Percentiles rank a stretch among this genome's conserved stretches.
Conservation (phyloP, 2,797 vertebrate species). For the Chelon auratus region DNA sequence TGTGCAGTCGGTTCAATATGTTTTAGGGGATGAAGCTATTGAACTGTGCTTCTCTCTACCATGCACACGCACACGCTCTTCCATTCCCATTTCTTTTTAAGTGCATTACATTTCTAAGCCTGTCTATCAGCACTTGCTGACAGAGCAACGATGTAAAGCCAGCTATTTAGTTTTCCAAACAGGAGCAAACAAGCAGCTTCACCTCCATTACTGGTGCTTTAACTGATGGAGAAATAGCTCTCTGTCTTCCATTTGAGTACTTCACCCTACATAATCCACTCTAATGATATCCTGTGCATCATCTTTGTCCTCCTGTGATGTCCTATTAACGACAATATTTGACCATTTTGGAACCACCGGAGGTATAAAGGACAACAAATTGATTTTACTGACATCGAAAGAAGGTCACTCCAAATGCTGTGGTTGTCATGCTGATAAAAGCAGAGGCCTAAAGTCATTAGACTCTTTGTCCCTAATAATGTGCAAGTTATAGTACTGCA, state of each 20-base stretch:
- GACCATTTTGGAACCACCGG: constrained; percentile 31
- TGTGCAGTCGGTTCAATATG: constrained; percentile 77
- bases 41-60: constrained; percentile 60
- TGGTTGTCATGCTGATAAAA: constrained; percentile 28
- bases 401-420: constrained; percentile 2
- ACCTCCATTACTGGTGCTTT: constrained; percentile 78
- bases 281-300: constrained; percentile 64
- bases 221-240: constrained; percentile 67
- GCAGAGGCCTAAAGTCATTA: constrained; percentile 22
- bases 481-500: too few species aligned
- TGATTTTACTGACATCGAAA: constrained; percentile 25
- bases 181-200: constrained; percentile 78
- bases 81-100: constrained; percentile 71
- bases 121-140: constrained; percentile 76
- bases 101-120: constrained; percentile 75
- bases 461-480: background rate
- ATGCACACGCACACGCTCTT: constrained; percentile 47
- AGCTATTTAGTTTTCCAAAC: constrained; percentile 79
- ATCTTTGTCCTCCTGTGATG: constrained; percentile 19
- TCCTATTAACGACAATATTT: constrained; percentile 55
- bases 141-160: constrained; percentile 63
- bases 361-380: constrained; percentile 13
- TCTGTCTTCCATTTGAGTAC: constrained; percentile 66
- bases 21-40: constrained; percentile 79
- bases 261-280: constrained; percentile 70